Base-by-base conservation (phyloP, 2,888 invertebrate genomes). In the Neocrepidodera transversa region DNA sequence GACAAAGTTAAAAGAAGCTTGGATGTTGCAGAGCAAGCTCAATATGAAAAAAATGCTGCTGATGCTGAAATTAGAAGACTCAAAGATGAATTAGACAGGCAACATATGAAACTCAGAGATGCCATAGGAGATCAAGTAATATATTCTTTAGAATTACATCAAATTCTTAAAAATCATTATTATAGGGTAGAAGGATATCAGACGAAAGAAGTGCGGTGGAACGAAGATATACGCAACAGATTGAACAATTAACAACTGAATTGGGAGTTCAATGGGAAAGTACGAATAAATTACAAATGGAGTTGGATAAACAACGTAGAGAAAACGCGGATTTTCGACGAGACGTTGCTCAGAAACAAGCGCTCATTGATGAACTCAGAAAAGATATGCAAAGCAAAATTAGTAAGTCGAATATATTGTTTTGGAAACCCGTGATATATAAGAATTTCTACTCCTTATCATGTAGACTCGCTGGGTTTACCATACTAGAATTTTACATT, bases 241-340 rank as follows among this genome's bases (percentile, higher is more conserved):
- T 90, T 59, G 93, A 93, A 73, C 91, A 92, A 68, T 80, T 93
- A 40, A 90, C 89, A 16, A 86, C 88, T 4, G 93, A 93, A 70
- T 81, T 92, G 17, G 89, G 89, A 0, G 86, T 87, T 1, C 92
- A 93, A 75, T 91, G 92, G 84, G 93, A 93, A 71, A 86, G 87
- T 35, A 87, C 90, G 0, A 86, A 90, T 45, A 91, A 91, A 71
- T 75, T 91, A 18, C 89, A 89, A 60, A 72, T 93, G 72, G 93
- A 93, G 57, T 71, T 92, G 64, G 93, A 93, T 63, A 87, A 91
- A 20, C 91, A 91, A 70, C 85, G 89, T 58, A 85, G 93, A 7
- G 87, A 90, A 65, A 90, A 92, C 69, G 82, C 85, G 1, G 92
- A 93, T 66, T 74, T 91, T 38, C 87, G 90, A 65, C 82, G 92